These are phyloP conservation scores for Callipepla californica DNA, from an alignment of 2,113 vertebrate genomes.

Conservation along the genomic window DNA sequence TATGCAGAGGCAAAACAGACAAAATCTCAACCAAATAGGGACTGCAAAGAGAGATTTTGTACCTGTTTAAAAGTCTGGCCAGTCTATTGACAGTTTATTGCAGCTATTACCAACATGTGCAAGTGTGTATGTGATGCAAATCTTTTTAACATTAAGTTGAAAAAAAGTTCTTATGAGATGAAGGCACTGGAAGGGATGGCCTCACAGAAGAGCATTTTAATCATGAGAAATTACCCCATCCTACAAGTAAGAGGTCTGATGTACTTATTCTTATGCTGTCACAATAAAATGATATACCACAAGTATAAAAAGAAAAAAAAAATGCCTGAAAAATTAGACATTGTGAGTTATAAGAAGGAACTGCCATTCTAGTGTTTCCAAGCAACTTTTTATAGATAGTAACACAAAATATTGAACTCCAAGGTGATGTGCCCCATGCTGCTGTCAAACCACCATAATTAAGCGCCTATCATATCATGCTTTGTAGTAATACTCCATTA, in stretches of 20 bases:
- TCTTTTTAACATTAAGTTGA: neutral
- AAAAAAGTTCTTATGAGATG: neutral
- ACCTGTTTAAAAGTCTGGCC: neutral
- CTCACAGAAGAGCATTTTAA: neutral
- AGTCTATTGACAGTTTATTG: neutral
- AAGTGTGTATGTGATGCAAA: neutral
- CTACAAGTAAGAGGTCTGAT: neutral
- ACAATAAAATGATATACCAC: neutral
- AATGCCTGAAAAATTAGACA: neutral
- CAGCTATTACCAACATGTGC: neutral
- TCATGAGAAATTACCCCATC: neutral
- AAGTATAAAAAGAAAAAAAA: neutral
- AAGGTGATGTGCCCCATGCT: neutral
- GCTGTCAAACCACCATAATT: neutral
- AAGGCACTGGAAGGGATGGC: neutral
- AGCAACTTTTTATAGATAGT: neutral
- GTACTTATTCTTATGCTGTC: neutral
- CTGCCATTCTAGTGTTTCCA: neutral
- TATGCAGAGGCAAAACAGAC: neutral
- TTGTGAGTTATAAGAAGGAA: neutral
- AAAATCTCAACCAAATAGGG: neutral
- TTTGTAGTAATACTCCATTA: neutral
- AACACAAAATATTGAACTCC: neutral
- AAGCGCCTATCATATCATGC: neutral
- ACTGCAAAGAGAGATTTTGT: neutral